These are phyloP conservation scores for Hyles vespertilio DNA, from an alignment of 1,140 invertebrate genomes.

Conservation along the genomic window DNA sequence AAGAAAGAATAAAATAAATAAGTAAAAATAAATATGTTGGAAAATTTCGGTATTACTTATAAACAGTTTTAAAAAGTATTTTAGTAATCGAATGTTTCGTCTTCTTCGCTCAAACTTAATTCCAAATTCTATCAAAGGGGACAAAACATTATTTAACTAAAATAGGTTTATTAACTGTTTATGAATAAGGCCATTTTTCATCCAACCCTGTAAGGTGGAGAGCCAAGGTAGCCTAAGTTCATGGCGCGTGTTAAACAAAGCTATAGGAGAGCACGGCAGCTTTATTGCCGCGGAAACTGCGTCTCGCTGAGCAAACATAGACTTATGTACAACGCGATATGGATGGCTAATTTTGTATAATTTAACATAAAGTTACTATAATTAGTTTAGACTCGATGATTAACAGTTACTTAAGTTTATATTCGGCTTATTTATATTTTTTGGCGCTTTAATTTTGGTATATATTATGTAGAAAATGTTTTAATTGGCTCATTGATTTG, in stretches of 20 bases:
- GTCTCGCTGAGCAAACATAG: conserved; percentile 20
- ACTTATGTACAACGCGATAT: not conserved
- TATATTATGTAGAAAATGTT: not conserved
- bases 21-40: too few relatives aligned
- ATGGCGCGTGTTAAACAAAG: conserved; percentile 24
- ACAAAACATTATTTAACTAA: too few relatives aligned
- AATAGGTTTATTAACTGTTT: too few relatives aligned
- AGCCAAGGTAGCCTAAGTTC: conserved; percentile 2
- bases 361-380: not conserved
- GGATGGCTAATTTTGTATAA: not conserved
- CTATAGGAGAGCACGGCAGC: conserved; percentile 19
- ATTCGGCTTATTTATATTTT: not conserved
- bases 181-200: too few relatives aligned
- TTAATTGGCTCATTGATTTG: not conserved
- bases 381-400: not conserved
- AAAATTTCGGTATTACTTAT: too few relatives aligned
- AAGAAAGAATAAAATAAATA: too few relatives aligned
- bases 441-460: not conserved
- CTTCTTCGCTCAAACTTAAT: too few relatives aligned
- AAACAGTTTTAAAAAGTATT: too few relatives aligned
- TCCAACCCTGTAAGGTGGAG: not conserved
- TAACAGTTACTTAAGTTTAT: not conserved
- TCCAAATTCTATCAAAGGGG: too few relatives aligned
- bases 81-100: too few relatives aligned
- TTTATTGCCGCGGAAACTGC: conserved; percentile 34